phyloP scores from a whole-genome alignment of 2,888 invertebrate species.

The Sycophila texana region DNA sequence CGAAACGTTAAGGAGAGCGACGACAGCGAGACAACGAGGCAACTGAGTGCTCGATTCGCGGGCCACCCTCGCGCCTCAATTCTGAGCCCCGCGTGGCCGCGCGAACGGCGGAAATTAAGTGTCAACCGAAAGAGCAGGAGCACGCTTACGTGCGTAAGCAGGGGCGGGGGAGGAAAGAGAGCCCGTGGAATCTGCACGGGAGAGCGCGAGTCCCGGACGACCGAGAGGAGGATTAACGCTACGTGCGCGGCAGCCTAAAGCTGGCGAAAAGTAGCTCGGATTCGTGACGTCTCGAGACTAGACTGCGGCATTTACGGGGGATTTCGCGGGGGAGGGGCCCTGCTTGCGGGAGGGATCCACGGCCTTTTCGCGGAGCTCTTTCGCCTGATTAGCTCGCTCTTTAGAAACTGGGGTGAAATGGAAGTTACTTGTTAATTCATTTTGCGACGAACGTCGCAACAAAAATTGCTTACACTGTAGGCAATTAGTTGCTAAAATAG shows the following conservation, averaged over 20 bases:
- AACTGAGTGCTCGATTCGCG: not conserved
- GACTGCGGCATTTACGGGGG: slow-evolving; percentile 22
- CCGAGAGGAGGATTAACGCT: slow-evolving; percentile 70
- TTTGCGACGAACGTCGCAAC: too few species aligned
- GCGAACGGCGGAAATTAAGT: slow-evolving; percentile 73
- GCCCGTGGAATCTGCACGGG: slow-evolving; percentile 39
- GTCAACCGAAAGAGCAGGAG: slow-evolving; percentile 69
- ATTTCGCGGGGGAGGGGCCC: slow-evolving; percentile 1
- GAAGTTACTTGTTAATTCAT: too few species aligned
- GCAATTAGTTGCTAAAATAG: too few species aligned
- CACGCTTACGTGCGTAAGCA: slow-evolving; percentile 45
- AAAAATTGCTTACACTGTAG: too few species aligned
- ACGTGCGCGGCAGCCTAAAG: slow-evolving; percentile 72
- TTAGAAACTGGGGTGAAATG: too few species aligned
- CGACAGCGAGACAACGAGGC: not conserved
- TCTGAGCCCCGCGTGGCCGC: slow-evolving; percentile 65
- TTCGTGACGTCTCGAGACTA: slow-evolving; percentile 38
- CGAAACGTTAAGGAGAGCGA: not conserved
- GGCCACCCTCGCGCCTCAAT: not conserved
- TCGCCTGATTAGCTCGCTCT: too few species aligned
- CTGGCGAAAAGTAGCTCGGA: slow-evolving; percentile 54
- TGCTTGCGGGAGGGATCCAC: slow-evolving; percentile 1
- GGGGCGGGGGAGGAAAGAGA: slow-evolving; percentile 23
- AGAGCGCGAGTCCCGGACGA: not conserved
- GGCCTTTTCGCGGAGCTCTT: not conserved